A percentile compares a stretch with the other conserved stretches of the same genome.
Conservation (phyloP, 2,888 invertebrate genomes). For the Allophyes oxyacanthae region DNA sequence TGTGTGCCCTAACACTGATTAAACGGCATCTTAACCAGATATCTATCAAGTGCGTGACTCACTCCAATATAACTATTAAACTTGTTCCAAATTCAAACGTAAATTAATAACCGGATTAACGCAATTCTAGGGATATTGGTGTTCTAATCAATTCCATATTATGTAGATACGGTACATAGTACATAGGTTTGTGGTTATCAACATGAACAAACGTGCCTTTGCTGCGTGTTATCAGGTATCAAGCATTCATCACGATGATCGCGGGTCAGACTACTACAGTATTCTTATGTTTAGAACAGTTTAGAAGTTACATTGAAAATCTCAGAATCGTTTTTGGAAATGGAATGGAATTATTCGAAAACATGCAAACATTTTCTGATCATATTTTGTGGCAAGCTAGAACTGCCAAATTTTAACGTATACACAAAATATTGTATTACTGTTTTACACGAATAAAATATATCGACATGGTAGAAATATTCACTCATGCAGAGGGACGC, state of each 20-base stretch:
- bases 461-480: too few relatives aligned
- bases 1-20: neutral
- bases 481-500: too few relatives aligned
- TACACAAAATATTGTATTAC: too few relatives aligned
- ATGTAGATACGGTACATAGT: neutral
- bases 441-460: too few relatives aligned
- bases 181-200: neutral
- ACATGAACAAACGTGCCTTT: neutral
- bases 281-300: too few relatives aligned
- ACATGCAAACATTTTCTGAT: too few relatives aligned
- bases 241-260: constrained; percentile 32
- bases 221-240: constrained; percentile 15
- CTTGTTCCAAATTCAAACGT: constrained; percentile 38
- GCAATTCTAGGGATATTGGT: constrained; percentile 38
- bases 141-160: constrained; percentile 17
- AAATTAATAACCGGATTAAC: constrained; percentile 35
- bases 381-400: too few relatives aligned
- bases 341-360: too few relatives aligned
- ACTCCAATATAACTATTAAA: constrained; percentile 28
- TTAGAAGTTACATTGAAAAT: too few relatives aligned
- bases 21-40: constrained; percentile 16
- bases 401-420: too few relatives aligned
- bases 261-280: constrained; percentile 5
- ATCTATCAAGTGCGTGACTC: constrained; percentile 44
- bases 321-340: too few relatives aligned